Evolutionary conservation across 2,113 vertebrate genomes (phyloP), one percentile per base, ranked within the genome.

Genomic region (Calyptomena viridis): DNA sequence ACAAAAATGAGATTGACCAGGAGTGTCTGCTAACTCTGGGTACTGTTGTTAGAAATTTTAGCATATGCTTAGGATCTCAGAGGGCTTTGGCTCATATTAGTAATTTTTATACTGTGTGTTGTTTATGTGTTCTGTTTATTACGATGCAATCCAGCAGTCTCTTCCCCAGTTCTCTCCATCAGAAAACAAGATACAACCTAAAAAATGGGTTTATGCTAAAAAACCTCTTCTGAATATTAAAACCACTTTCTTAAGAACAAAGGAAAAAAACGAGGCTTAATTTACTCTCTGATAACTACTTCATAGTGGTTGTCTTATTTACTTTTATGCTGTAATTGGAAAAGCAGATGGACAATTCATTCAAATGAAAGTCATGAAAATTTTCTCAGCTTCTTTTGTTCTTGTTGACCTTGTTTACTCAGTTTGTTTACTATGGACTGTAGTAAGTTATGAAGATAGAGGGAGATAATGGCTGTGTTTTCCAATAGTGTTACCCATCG

Each of bases 321-420:
- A 92, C 77, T 81, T 93, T 64, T 89, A 74, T 92, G 77, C 56
- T 91, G 69, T 71, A 84, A 91, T 84, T 91, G 73, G 93, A 95
- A 95, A 85, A 47, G 58, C 63, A 90, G 76, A 78, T 72, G 66
- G 69, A 94, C 76, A 62, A 62, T 87, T 93, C 69, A 53, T 88
- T 86, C 66, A 86, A 73, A 85, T 89, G 35, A 59, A 89, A 94
- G 42, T 75, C 78, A 84, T 72, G 84, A 89, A 85, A 73, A 73
- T 87, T 76, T 92, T 55, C 66, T 78, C 52, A 82, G 59, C 46
- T 78, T 79, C 37, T 87, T 37, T 47, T 95, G 74, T 97, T 93
- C 79, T 84, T 90, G 56, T 87, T 62, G 69, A 96, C 96, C 95
- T 98, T 97, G 90, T 95, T 95, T 94, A 75, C 88, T 94, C 59